phyloP scores from a whole-genome alignment of 2,888 invertebrate species.

The Eristalis tenax region DNA sequence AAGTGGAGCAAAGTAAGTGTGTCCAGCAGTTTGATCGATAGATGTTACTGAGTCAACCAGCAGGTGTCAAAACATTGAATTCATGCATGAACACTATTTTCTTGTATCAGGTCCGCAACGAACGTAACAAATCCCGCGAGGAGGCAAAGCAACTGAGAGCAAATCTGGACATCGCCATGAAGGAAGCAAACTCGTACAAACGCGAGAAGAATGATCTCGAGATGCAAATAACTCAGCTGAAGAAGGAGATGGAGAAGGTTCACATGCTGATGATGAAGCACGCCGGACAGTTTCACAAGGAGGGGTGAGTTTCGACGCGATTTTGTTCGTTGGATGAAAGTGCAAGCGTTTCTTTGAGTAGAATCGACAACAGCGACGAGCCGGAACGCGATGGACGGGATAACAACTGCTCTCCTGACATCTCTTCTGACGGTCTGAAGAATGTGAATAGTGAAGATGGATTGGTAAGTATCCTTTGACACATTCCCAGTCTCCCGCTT shows the following conservation, averaged over 20 bases:
- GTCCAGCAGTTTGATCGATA: constrained; percentile 69
- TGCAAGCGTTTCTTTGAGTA: constrained; percentile 24
- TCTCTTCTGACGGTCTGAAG: constrained; percentile 81
- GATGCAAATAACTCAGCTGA: constrained; percentile 88
- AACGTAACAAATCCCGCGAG: constrained; percentile 95
- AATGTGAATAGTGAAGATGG: constrained; percentile 82
- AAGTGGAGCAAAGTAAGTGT: constrained; percentile 93
- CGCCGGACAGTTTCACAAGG: constrained; percentile 86
- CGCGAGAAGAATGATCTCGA: constrained; percentile 91
- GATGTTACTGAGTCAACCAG: constrained; percentile 58
- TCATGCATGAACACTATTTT: constrained; percentile 1
- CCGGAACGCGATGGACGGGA: constrained; percentile 80
- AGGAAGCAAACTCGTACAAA: constrained; percentile 88
- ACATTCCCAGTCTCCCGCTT: neutral
- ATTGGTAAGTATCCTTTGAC: constrained; percentile 74
- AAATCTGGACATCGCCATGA: constrained; percentile 89
- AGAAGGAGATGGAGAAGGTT: constrained; percentile 91
- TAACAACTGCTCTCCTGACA: constrained; percentile 80
- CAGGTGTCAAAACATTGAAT: constrained; percentile 26
- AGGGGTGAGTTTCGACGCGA: constrained; percentile 72
- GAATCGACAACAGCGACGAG: constrained; percentile 78
- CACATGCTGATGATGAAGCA: constrained; percentile 86
- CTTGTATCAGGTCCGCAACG: constrained; percentile 87
- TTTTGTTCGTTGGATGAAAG: neutral
- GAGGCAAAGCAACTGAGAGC: constrained; percentile 91